A percentile compares a stretch with the other conserved stretches of the same genome.
Evolutionary conservation across 2,888 invertebrate species (phyloP).

Genomic region (Chalcis sispes): DNA sequence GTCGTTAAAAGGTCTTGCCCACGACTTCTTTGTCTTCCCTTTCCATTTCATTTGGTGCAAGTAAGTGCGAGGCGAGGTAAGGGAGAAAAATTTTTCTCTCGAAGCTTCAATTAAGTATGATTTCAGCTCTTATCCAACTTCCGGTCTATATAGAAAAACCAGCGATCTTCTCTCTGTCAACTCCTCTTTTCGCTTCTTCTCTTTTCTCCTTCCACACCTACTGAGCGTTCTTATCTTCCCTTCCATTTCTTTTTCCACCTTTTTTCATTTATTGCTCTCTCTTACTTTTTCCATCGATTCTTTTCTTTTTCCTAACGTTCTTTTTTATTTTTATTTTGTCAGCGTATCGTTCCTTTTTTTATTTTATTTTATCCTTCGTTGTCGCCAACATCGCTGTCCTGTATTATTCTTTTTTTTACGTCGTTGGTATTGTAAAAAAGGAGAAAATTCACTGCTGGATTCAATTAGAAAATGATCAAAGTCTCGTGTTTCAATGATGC

Average conservation of each 20-base stretch:
- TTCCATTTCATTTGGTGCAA: not conserved
- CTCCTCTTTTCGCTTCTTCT: not conserved
- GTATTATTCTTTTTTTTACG: constrained; percentile 5
- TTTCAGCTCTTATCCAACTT: constrained; percentile 53
- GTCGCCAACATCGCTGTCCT: not conserved
- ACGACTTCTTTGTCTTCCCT: not conserved
- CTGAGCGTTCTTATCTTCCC: constrained; percentile 32
- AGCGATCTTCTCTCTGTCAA: not conserved
- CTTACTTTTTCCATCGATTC: constrained; percentile 22
- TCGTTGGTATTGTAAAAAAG: not conserved
- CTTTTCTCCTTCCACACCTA: not conserved
- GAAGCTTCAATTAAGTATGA: constrained; percentile 56
- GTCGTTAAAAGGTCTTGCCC: constrained; percentile 42
- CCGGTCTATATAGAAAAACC: constrained; percentile 43
- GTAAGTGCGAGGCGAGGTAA: not conserved
- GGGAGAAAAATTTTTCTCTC: constrained; percentile 40
- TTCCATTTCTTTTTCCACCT: constrained; percentile 31
- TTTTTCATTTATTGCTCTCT: constrained; percentile 35
- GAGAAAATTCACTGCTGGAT: constrained; percentile 37
- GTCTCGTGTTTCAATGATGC: constrained; percentile 26
- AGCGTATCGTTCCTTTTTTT: not conserved
- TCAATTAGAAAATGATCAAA: constrained; percentile 46
- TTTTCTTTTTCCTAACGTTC: not conserved
- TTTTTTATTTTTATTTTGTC: not conserved
- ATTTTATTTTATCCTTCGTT: not conserved